Base-by-base conservation (phyloP, 1,140 invertebrate species). In the Sitophilus oryzae region DNA sequence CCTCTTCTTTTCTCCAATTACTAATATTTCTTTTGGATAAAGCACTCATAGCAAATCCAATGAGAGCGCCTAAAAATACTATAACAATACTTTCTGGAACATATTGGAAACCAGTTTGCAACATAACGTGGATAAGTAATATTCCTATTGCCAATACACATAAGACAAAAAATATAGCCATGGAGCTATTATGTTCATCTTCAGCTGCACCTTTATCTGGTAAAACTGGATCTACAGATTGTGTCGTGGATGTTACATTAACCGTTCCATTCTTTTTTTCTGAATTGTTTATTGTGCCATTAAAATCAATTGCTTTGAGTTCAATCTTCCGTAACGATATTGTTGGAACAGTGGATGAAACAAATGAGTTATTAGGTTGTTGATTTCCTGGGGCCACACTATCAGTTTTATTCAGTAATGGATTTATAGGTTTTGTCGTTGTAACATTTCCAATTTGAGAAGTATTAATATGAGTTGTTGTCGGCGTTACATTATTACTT, bases 51-150 rank as follows among this genome's bases (percentile, higher is more conserved):
- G 93, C 80, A 56, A 96, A 77, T 5, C 94, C 94, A 67, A 97
- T 94, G 0, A 93, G 75, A 35, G 88, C 93, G 52, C 95, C 94
- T 11, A 98, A 75, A 66, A 97, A 89, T 14, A 98, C 92, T 61
- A 98, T 92, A n/a, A 96, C 93, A 46, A 98, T 87, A 73, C 91
- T 95, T 72, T 99, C 96, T 0, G 96, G 96, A 14, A 98, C 76
- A 73, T 96, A 98, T 63, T 95, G 91, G 65, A 98, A 95, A 67
- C 94, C 91, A 1, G 91, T 96, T 71, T 95, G 87, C 2, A 99
- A 77, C 83, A 99, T 88, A 1, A 92, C 75, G 71, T 98, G 96
- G 59, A 97, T 96, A 11, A 98, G 71, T 23, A 98, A 73, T 57
- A 98, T 97, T 45, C 94, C 94, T 15, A 95, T 69, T 47, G 90